Base-by-base conservation (phyloP, 2,888 invertebrate species). In the Dryococelus australis region DNA sequence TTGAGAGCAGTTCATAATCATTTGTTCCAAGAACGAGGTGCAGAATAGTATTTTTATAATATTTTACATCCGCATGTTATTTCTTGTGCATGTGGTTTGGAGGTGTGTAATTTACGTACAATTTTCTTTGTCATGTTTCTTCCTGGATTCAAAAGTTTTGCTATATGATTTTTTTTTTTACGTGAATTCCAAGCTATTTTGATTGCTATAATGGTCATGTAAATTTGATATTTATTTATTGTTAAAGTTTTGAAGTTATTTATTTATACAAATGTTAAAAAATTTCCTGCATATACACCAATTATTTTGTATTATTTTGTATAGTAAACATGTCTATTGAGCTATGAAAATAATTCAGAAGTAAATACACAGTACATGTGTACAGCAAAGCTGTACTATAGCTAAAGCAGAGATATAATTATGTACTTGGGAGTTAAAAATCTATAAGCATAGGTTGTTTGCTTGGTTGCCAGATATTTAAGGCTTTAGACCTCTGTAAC, bases 191-290 rank as follows among this genome's bases (percentile, higher is more conserved):
- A 3, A 47, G 10, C 16, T 65, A 65, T 65, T 65, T 65, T 65
- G 65, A 65, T 65, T n/a, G 0, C n/a, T 65, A 24, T 65, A 65
- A 65, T 65, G 20, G 65, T 51, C n/a, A n/a, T 65, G 65, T 65
- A 65, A 20, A 65, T 65, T 65, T 65, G 65, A 65, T 65, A 65
- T 65, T 65, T 65, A 65, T 65, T 65, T 65, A 65, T 24, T 65
- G 65, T 65, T n/a, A 65, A 10, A 24, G 10, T 65, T 65, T n/a
- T n/a, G 20, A 65, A 65, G n/a, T 65, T n/a, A 65, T 65, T 65
- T 65, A 65, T 65, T 65, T 51, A 51, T 51, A 51, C 24, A 65
- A n/a, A 0, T 65, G n/a, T n/a, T 8, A 16, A 20, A 65, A 65
- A 65, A 65, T n/a, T 65, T 24, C 65, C 0, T 16, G 65, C 8